Conservation (phyloP, 2,888 invertebrate species). For the Scaptomyza cyrtandrae region DNA sequence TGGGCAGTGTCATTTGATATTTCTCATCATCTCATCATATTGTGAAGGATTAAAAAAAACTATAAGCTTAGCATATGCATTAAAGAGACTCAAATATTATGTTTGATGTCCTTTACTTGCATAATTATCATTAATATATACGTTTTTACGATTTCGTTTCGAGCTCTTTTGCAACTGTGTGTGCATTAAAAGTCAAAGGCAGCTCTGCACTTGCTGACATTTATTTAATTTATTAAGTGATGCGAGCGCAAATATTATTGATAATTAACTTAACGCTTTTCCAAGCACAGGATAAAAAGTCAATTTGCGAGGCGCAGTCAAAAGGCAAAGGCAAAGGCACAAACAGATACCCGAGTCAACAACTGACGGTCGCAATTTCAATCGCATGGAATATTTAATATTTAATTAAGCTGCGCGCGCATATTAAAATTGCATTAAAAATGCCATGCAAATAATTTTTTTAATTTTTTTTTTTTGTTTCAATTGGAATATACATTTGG, state of each 20-base stretch:
- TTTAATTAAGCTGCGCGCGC: constrained; percentile 76
- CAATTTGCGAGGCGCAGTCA: constrained; percentile 14
- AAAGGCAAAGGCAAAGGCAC: neutral
- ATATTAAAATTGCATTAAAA: constrained; percentile 77
- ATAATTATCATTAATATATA: constrained; percentile 3
- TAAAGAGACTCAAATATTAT: neutral
- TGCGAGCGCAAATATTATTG: constrained; percentile 43
- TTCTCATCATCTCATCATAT: neutral
- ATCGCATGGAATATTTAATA: constrained; percentile 59
- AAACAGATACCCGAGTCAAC: neutral
- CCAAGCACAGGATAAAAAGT: constrained; percentile 23
- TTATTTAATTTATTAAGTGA: constrained; percentile 57
- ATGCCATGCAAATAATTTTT: constrained; percentile 41
- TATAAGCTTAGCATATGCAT: neutral
- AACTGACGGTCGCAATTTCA: constrained; percentile 17
- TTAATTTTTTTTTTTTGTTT: constrained; percentile 13
- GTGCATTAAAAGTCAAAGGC: constrained; percentile 21
- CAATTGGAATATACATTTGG: neutral
- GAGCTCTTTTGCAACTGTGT: neutral
- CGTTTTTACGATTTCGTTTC: neutral
- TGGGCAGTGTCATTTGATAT: constrained; percentile 16
- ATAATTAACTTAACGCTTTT: constrained; percentile 58
- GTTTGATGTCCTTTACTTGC: neutral
- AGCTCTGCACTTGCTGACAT: constrained; percentile 23
- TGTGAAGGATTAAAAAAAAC: neutral